Conservation (phyloP, 2,113 vertebrate species). For the Girardinichthys multiradiatus region DNA sequence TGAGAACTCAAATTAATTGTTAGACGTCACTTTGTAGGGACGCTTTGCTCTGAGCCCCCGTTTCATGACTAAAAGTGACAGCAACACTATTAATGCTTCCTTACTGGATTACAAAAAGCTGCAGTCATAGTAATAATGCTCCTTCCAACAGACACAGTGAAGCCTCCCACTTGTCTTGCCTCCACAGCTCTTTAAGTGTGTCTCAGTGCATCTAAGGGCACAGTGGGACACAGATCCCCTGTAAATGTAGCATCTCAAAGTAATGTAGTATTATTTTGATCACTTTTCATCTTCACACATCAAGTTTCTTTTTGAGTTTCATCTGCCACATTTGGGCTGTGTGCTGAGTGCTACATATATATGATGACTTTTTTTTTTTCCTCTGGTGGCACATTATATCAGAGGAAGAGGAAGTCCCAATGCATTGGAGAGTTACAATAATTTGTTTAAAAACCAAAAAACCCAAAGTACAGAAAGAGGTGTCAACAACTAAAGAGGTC, state of each 20-base stretch:
- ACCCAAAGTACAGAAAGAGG: conserved; percentile 12
- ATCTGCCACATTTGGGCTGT: conserved; percentile 42
- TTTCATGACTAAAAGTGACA: conserved; percentile 29
- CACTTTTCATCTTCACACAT: conserved; percentile 47
- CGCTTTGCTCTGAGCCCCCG: conserved; percentile 22
- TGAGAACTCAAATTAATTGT: conserved; percentile 60
- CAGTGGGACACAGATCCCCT: conserved; percentile 16
- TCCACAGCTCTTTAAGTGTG: conserved; percentile 4
- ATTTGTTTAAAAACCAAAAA: conserved; percentile 51
- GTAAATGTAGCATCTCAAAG: conserved; percentile 32
- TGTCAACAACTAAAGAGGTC: background rate
- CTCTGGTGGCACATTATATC: conserved; percentile 34
- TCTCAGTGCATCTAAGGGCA: conserved; percentile 4
- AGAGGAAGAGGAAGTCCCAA: conserved; percentile 19
- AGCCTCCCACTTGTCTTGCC: conserved; percentile 8
- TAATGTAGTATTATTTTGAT: conserved; percentile 43
- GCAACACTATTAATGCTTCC: conserved; percentile 51
- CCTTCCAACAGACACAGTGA: conserved; percentile 9
- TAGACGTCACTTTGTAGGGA: conserved; percentile 34
- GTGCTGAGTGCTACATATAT: conserved; percentile 47
- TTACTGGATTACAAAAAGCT: conserved; percentile 53
- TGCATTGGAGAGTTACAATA: conserved; percentile 8
- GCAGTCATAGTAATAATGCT: conserved; percentile 13
- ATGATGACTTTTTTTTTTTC: conserved; percentile 23
- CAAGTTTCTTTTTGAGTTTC: conserved; percentile 35